These are phyloP conservation scores for Euphydryas editha DNA, from an alignment of 2,888 invertebrate species.

Conservation along the genomic window DNA sequence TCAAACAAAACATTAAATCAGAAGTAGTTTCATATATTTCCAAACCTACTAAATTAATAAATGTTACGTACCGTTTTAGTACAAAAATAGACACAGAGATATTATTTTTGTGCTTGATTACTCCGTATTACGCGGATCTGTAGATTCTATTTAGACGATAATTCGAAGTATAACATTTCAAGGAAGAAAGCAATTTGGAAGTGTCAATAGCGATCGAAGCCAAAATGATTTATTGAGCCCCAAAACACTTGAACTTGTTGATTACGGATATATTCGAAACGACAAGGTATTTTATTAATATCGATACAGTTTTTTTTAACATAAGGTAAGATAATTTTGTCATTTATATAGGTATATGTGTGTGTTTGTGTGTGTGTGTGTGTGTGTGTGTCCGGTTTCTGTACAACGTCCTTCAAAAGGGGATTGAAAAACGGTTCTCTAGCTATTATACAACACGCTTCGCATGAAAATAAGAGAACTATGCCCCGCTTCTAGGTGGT, in stretches of 20 bases:
- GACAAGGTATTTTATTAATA: not conserved
- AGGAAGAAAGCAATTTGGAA: constrained; percentile 45
- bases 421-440: no score
- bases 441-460: no score
- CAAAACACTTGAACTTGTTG: constrained; percentile 28
- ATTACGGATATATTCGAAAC: not conserved
- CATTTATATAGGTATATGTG: no score
- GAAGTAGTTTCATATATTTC: not conserved
- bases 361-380: no score
- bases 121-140: constrained; percentile 17
- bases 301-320: not conserved
- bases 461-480: no score
- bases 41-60: not conserved
- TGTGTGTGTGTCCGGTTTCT: no score
- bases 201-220: constrained; percentile 43
- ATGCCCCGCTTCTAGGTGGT: no score
- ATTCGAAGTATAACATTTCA: constrained; percentile 31
- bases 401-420: no score
- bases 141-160: constrained; percentile 22
- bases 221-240: constrained; percentile 44
- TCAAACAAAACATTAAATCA: not conserved
- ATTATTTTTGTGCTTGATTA: constrained; percentile 1
- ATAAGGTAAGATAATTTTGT: no score
- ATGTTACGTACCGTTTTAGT: not conserved
- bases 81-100: not conserved